Conservation (phyloP, 2,888 invertebrate species). For the Crioceris asparagi region DNA sequence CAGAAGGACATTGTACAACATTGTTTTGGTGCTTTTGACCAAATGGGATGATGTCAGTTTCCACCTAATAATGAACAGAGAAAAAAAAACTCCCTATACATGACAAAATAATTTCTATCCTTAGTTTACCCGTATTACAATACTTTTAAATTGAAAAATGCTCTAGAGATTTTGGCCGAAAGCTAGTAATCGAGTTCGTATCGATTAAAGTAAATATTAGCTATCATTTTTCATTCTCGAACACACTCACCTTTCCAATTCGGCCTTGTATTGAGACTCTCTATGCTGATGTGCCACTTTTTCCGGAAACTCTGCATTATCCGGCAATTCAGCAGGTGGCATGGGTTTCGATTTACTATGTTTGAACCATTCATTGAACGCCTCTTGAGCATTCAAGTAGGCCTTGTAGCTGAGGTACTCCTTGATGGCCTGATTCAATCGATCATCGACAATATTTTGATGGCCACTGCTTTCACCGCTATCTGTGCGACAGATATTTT, state of each 20-base stretch:
- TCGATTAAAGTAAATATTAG: too few relatives aligned
- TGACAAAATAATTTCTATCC: neutral
- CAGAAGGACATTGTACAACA: slow-evolving; percentile 74
- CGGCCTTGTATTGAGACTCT: slow-evolving; percentile 66
- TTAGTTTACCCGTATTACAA: neutral
- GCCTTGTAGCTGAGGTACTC: slow-evolving; percentile 83
- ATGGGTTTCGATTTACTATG: slow-evolving; percentile 70
- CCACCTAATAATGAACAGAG: slow-evolving; percentile 35
- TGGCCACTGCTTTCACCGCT: too few relatives aligned
- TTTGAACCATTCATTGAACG: slow-evolving; percentile 82
- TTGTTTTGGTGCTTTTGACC: slow-evolving; percentile 60
- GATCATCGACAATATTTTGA: slow-evolving; percentile 40
- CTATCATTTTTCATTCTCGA: neutral
- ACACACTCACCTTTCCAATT: slow-evolving; percentile 47
- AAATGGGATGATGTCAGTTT: slow-evolving; percentile 30
- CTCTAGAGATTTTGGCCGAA: too few relatives aligned
- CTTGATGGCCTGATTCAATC: slow-evolving; percentile 46
- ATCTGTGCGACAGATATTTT: too few relatives aligned
- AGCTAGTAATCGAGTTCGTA: too few relatives aligned
- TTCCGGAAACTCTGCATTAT: slow-evolving; percentile 68
- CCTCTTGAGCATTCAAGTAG: slow-evolving; percentile 78
- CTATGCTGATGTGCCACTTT: slow-evolving; percentile 81
- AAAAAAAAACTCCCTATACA: neutral
- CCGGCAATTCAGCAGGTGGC: slow-evolving; percentile 48
- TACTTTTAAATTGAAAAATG: too few relatives aligned